Conservation (phyloP, 2,113 vertebrate species). For the Scomber colias region DNA sequence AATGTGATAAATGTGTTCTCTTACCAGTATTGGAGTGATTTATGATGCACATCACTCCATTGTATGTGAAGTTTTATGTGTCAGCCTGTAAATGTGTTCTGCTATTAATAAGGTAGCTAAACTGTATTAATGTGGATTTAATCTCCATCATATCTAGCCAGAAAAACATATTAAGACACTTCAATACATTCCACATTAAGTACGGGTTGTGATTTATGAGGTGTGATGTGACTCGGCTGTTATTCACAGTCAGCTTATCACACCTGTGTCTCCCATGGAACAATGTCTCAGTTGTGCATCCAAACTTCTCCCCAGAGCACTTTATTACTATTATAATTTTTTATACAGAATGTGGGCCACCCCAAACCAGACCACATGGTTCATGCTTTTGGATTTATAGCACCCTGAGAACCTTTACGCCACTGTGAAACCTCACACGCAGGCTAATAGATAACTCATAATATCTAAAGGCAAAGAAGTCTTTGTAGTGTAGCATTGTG, state of each 20-base stretch:
- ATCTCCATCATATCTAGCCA: not conserved
- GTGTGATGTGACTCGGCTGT: conserved; percentile 39
- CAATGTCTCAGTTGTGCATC: conserved; percentile 49
- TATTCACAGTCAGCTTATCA: conserved; percentile 70
- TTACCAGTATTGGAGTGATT: too few species aligned
- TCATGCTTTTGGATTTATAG: conserved; percentile 52
- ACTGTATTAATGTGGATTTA: not conserved
- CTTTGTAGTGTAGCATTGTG: not conserved
- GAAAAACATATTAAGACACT: conserved; percentile 5
- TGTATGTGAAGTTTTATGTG: too few species aligned
- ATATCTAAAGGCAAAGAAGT: conserved; percentile 27
- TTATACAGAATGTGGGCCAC: conserved; percentile 47
- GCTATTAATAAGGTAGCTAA: not conserved
- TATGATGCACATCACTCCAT: too few species aligned
- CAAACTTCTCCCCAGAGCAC: conserved; percentile 54
- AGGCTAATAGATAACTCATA: conserved; percentile 40
- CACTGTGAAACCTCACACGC: conserved; percentile 56
- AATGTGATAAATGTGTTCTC: too few species aligned
- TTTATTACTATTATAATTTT: conserved; percentile 10
- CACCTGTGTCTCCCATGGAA: conserved; percentile 71
- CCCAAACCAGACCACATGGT: conserved; percentile 43
- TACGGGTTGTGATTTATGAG: conserved; percentile 52
- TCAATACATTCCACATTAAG: conserved; percentile 32
- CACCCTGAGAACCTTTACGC: conserved; percentile 6
- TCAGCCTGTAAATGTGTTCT: too few species aligned